Base-by-base conservation (phyloP, 2,888 invertebrate genomes). In the Antheraea yamamai region DNA sequence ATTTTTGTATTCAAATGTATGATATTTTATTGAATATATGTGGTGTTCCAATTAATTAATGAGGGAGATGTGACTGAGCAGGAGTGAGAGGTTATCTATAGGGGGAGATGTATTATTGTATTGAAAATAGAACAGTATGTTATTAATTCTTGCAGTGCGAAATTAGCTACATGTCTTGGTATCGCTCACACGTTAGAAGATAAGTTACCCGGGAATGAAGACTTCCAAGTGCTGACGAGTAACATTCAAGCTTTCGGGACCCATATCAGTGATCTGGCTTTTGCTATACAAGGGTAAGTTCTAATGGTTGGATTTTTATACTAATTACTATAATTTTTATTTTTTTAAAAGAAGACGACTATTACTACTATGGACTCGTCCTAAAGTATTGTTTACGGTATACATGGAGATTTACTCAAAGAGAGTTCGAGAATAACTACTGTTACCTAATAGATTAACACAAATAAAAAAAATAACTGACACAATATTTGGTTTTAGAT, bases 121-220 rank as follows among this genome's bases (percentile, higher is more conserved):
- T 20, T 10, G 61, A 61, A 6, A 66, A n/a, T 68, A 8, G 10
- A 61, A 61, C 4, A 47, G 26, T 30, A 20, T 70, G n/a, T 75
- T 73, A 18, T 55, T 55, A 64, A 52, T 75, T 58, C 51, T 85
- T 82, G 0, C 85, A 94, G 94, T 82, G 92, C 93, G 58, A 93
- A 93, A 78, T 68, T 94, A 73, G 84, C 89, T 0, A 78, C 85
- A 1, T 85, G 83, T 0, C 75, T 92, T 72, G 91, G 89, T 26
- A 81, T 94, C 0, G 76, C 84, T 0, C 92, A 94, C 84, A 85
- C 78, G 16, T 77, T 94, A 35, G 93, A 93, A 66, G 93, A 93
- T 79, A 87, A 87, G 58, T 39, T 90, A 72, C 83, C 88, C 0
- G 84, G 87, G 1, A 79, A 79, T 2, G 93, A 92, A 16, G 78